These are phyloP conservation scores for Alfaro cultratus DNA, from an alignment of 2,797 vertebrate species.

Conservation along the genomic window DNA sequence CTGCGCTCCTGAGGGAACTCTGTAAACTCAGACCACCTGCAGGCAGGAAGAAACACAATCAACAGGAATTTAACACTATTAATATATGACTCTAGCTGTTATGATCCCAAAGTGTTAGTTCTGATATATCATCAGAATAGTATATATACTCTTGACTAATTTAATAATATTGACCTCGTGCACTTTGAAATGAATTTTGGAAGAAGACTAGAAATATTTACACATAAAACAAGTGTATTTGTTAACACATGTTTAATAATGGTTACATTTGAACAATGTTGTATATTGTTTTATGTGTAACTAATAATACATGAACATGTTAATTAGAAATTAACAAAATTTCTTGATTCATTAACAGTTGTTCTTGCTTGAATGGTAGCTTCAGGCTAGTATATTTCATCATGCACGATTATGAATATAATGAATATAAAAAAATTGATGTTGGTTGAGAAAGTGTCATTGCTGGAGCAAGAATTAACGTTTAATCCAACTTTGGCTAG, in stretches of 20 bases:
- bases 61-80: constrained; percentile 11
- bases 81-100: constrained; percentile 7
- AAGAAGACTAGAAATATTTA: neutral
- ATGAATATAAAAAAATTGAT: neutral
- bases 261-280: neutral
- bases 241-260: neutral
- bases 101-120: neutral
- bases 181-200: neutral
- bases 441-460: neutral
- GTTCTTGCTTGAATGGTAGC: neutral
- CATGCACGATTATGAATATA: neutral
- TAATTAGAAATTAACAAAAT: neutral
- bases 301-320: neutral
- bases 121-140: too few species aligned
- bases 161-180: constrained; percentile 20
- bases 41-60: constrained; percentile 26
- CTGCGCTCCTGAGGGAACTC: constrained; percentile 97
- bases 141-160: constrained; percentile 33
- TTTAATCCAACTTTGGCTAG: neutral
- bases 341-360: neutral
- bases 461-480: neutral
- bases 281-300: neutral
- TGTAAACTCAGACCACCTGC: constrained; percentile 91
- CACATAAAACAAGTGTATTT: constrained; percentile 1
- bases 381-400: neutral